Conservation (phyloP, 2,888 invertebrate species). For the Beris morrisii region DNA sequence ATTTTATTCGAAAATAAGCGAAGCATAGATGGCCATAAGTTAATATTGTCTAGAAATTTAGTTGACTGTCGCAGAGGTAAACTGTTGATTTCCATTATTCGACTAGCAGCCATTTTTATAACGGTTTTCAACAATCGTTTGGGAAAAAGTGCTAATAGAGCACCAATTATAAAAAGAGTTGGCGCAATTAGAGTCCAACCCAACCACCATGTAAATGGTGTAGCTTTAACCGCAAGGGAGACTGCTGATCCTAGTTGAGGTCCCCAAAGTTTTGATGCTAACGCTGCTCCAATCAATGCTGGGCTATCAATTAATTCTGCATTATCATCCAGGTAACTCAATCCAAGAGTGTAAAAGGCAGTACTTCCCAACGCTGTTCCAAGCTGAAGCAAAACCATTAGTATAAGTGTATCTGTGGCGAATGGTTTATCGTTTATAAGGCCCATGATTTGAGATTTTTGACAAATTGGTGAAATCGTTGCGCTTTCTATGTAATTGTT, state of each 20-base stretch:
- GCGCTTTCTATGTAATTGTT: neutral
- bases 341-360: constrained; percentile 61
- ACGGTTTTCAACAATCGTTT: constrained; percentile 59
- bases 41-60: constrained; percentile 52
- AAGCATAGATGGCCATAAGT: constrained; percentile 58
- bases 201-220: constrained; percentile 54
- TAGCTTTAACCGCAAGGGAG: constrained; percentile 48
- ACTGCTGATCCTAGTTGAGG: constrained; percentile 53
- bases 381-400: constrained; percentile 59
- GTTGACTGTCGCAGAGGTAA: constrained; percentile 44
- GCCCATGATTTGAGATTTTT: constrained; percentile 24
- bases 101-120: constrained; percentile 61
- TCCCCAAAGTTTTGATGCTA: constrained; percentile 52
- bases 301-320: constrained; percentile 59
- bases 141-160: constrained; percentile 62
- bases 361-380: constrained; percentile 57
- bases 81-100: constrained; percentile 57
- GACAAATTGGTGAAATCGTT: constrained; percentile 40
- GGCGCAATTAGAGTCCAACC: constrained; percentile 60
- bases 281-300: constrained; percentile 53
- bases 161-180: constrained; percentile 56
- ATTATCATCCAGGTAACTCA: constrained; percentile 66
- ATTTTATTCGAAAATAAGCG: constrained; percentile 62
- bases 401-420: constrained; percentile 52
- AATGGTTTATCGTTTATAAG: constrained; percentile 36